Conservation (phyloP, 2,113 vertebrate genomes). For the Taxidea taxus region DNA sequence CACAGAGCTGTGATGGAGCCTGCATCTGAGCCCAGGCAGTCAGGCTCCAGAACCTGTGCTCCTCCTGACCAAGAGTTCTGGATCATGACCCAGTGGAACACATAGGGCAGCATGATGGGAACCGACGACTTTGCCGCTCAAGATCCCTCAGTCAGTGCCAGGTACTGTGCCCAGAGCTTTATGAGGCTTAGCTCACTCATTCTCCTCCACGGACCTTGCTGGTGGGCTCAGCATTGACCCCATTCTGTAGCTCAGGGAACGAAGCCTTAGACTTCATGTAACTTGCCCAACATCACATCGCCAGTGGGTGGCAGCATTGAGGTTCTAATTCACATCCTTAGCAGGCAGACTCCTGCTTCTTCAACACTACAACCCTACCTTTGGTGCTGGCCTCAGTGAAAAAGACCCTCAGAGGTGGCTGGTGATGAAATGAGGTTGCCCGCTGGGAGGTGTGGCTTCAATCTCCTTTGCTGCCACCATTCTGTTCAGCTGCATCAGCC, state of each 20-base stretch:
- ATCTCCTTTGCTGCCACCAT: fast-evolving
- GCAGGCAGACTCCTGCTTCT: background rate
- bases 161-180: background rate
- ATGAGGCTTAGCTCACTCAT: background rate
- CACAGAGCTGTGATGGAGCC: background rate
- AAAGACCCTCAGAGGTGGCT: background rate
- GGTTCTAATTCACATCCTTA: background rate
- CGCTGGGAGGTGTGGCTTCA: background rate
- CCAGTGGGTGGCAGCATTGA: background rate
- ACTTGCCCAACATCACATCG: background rate
- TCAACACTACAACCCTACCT: background rate
- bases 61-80: background rate
- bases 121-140: fast-evolving
- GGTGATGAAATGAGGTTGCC: fast-evolving
- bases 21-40: background rate
- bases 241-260: background rate
- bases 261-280: background rate
- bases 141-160: background rate
- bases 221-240: too few species aligned
- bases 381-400: background rate
- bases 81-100: background rate
- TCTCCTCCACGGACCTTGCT: background rate
- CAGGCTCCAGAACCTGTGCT: background rate
- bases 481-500: background rate
- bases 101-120: fast-evolving